These are phyloP conservation scores for Herpetotheres cachinnans DNA, from an alignment of 2,113 vertebrate genomes.

Conservation along the genomic window DNA sequence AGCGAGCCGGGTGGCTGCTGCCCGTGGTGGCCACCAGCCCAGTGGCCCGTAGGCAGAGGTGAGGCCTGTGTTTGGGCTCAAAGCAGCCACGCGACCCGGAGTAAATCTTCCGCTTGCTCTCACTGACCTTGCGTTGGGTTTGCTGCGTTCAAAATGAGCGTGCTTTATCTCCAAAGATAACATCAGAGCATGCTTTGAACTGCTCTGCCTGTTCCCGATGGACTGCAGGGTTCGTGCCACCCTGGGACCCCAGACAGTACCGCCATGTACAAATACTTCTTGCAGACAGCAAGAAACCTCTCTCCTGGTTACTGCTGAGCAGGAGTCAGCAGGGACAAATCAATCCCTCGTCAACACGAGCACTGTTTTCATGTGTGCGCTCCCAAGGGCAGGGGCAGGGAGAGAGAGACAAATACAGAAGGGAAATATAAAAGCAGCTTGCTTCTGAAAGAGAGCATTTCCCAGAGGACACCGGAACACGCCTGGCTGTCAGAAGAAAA, in stretches of 20 bases:
- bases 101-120: neutral
- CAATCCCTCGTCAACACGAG: neutral
- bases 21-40: neutral
- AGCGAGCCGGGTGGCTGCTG: fast-evolving
- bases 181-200: neutral
- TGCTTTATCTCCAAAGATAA: neutral
- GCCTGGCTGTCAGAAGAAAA: neutral
- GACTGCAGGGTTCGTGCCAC: neutral
- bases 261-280: fast-evolving
- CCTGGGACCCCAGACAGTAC: neutral
- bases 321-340: neutral
- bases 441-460: neutral
- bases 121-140: fast-evolving
- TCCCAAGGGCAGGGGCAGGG: neutral
- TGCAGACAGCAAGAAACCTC: neutral
- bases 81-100: fast-evolving
- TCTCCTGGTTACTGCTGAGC: neutral
- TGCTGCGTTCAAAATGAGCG: neutral
- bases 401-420: neutral
- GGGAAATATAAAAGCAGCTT: neutral
- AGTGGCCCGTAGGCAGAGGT: neutral
- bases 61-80: neutral
- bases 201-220: neutral
- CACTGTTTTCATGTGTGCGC: neutral
- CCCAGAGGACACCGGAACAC: neutral